phyloP scores from a whole-genome alignment of 2,797 vertebrate species.

The Ambastaia sidthimunki region DNA sequence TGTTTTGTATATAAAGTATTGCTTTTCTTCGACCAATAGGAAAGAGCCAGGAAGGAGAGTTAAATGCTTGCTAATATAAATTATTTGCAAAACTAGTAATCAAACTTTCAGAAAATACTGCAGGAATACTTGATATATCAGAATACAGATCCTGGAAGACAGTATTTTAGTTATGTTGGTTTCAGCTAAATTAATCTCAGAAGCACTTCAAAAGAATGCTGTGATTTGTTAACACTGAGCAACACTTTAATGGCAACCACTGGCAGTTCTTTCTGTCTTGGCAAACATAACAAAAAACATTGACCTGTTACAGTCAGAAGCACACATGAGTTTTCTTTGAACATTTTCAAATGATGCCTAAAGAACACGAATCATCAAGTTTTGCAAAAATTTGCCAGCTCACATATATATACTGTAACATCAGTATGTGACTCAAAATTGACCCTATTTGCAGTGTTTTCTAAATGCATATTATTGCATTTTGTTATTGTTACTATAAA shows the following conservation, averaged over 20 bases:
- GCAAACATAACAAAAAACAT: no score
- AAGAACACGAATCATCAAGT: background rate
- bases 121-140: no score
- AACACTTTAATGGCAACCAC: no score
- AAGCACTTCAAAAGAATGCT: background rate
- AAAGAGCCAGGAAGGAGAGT: background rate
- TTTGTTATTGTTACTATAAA: background rate
- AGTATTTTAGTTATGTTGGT: background rate
- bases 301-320: no score
- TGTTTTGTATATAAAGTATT: conserved; percentile 2
- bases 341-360: no score
- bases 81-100: background rate
- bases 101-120: background rate
- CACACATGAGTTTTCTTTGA: no score
- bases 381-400: background rate
- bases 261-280: no score
- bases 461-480: background rate
- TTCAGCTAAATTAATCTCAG: background rate
- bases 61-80: no score
- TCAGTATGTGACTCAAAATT: background rate
- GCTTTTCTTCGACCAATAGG: background rate
- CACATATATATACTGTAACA: background rate
- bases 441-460: background rate
- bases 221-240: no score
- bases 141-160: no score